Evolutionary conservation across 2,113 vertebrate genomes (phyloP).

Genomic region (Craseonycteris thonglongyai): DNA sequence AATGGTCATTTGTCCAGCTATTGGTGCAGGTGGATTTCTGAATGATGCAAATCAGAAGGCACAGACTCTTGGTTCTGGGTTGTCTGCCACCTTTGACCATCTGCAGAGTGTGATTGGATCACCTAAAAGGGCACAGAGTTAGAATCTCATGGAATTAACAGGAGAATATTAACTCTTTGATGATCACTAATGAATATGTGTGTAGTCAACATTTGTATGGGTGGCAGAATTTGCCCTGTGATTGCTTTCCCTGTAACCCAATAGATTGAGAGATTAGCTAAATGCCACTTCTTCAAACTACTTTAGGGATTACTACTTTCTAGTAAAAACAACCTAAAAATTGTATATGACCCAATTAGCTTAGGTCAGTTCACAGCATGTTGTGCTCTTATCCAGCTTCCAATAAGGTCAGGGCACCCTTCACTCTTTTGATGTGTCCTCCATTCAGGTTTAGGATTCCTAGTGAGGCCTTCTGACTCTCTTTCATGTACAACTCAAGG

Average conservation of each 20-base stretch:
- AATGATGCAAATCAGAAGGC: background rate
- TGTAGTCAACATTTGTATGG: background rate
- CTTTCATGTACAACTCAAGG: background rate
- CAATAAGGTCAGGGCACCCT: background rate
- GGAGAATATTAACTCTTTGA: background rate
- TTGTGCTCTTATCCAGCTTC: background rate
- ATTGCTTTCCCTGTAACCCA: background rate
- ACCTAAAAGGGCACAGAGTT: too few species aligned
- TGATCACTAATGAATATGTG: too few species aligned
- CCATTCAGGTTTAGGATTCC: background rate
- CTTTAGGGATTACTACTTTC: background rate
- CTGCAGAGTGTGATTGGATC: background rate
- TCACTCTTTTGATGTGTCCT: background rate
- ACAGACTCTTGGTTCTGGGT: background rate
- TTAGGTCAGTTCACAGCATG: background rate
- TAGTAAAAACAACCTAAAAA: background rate
- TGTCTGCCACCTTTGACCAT: background rate
- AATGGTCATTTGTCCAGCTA: background rate
- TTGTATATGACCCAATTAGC: background rate
- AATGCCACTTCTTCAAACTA: background rate
- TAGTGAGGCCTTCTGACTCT: background rate
- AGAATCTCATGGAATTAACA: background rate
- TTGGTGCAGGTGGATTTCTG: background rate
- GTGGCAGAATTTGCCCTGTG: background rate
- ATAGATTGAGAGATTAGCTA: background rate